Percentiles rank a stretch among this genome's conserved stretches.
Evolutionary conservation across 2,797 vertebrate species (phyloP).

Genomic region (Sebastiscus albofasciatus): DNA sequence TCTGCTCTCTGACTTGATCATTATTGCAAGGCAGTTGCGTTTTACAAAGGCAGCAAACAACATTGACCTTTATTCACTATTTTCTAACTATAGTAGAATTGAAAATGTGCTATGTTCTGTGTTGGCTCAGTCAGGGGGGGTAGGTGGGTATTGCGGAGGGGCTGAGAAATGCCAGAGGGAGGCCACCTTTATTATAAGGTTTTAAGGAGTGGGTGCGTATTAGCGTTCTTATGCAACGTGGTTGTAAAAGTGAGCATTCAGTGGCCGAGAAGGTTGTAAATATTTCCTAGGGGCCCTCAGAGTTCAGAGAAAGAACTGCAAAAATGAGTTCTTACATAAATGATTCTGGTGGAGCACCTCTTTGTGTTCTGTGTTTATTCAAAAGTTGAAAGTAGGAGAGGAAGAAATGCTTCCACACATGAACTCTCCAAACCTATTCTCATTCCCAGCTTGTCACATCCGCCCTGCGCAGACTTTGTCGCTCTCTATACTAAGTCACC

Average conservation of each 20-base stretch:
- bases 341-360: not conserved
- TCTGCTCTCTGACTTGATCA: not conserved
- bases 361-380: not conserved
- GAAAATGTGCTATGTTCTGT: slow-evolving; percentile 27
- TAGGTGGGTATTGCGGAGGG: not conserved
- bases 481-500: rapidly evolving
- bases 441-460: not conserved
- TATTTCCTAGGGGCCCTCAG: slow-evolving; percentile 24
- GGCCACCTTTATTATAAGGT: slow-evolving; percentile 23
- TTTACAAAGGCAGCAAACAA: not conserved
- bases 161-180: slow-evolving; percentile 12
- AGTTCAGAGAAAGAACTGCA: slow-evolving; percentile 11
- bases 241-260: slow-evolving; percentile 44
- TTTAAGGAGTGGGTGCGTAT: slow-evolving; percentile 5
- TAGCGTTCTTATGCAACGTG: slow-evolving; percentile 39
- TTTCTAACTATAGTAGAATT: not conserved
- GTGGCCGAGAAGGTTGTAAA: slow-evolving; percentile 29
- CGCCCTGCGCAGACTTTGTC: not conserved
- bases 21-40: not conserved
- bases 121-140: not conserved
- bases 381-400: not conserved
- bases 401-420: not conserved
- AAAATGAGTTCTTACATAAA: slow-evolving; percentile 29
- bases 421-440: not conserved
- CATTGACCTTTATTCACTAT: not conserved